Evolutionary conservation across 2,797 vertebrate species (phyloP).

Genomic region (Tachyglossus aculeatus): DNA sequence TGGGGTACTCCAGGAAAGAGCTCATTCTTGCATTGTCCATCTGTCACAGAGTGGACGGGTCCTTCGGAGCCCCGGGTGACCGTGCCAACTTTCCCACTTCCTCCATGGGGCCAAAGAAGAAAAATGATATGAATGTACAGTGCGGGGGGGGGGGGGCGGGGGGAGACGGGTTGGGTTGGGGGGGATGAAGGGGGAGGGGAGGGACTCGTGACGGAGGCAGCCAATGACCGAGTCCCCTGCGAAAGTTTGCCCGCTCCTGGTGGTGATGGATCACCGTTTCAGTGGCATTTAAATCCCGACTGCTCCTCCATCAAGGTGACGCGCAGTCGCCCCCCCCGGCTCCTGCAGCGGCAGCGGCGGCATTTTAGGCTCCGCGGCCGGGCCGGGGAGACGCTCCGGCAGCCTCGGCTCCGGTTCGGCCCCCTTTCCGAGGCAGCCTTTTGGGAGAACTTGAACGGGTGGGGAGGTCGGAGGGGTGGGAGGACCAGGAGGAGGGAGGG

Average conservation of each 20-base stretch:
- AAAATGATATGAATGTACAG: conserved; percentile 92
- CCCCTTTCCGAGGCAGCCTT: not conserved
- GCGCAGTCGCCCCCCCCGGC: conserved; percentile 67
- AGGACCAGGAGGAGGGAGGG: too few relatives aligned
- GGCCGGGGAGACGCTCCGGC: not conserved
- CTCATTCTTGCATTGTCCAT: conserved; percentile 91
- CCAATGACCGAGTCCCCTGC: conserved; percentile 86
- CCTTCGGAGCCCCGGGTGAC: conserved; percentile 77
- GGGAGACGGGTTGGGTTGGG: conserved; percentile 67
- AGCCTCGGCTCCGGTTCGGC: conserved; percentile 5
- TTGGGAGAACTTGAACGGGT: too few relatives aligned
- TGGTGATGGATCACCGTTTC: conserved; percentile 89
- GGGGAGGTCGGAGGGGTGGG: too few relatives aligned
- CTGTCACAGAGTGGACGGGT: conserved; percentile 79
- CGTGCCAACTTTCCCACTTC: conserved; percentile 90
- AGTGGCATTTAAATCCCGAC: conserved; percentile 94
- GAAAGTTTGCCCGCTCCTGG: conserved; percentile 78
- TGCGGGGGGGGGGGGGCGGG: conserved; percentile 70
- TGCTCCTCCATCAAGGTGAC: conserved; percentile 89
- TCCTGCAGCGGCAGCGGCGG: conserved; percentile 22
- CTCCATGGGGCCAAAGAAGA: conserved; percentile 81
- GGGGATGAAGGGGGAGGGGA: conserved; percentile 34
- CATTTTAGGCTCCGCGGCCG: not conserved
- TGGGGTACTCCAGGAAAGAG: conserved; percentile 94
- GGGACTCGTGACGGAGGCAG: conserved; percentile 83